Conservation (phyloP, 2,888 invertebrate genomes). For the Furcula furcula region DNA sequence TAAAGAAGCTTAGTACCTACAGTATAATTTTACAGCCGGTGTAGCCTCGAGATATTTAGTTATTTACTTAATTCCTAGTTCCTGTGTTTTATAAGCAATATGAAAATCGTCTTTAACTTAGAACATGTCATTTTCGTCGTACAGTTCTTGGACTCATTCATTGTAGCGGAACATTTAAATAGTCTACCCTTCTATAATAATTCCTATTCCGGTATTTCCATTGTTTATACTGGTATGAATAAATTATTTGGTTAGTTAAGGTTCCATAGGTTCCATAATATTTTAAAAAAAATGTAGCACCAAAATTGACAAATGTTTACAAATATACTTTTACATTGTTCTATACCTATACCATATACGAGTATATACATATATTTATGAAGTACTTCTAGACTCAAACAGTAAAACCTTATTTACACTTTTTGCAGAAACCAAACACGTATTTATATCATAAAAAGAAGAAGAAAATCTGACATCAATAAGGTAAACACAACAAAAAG, state of each 20-base stretch:
- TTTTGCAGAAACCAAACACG: not conserved
- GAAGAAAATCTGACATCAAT: not conserved
- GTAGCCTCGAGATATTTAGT: conserved; percentile 32
- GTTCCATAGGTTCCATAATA: too few relatives aligned
- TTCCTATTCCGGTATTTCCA: conserved; percentile 19
- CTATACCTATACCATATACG: too few relatives aligned
- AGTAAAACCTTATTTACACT: too few relatives aligned
- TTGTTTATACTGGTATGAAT: conserved; percentile 22
- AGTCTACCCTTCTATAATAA: conserved; percentile 24
- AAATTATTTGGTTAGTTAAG: conserved; percentile 23
- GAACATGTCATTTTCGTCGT: conserved; percentile 30
- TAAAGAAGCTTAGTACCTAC: conserved; percentile 15
- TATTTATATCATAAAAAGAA: not conserved
- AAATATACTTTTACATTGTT: too few relatives aligned
- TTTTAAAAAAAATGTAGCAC: too few relatives aligned
- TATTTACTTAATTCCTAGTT: conserved; percentile 39
- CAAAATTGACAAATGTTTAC: too few relatives aligned
- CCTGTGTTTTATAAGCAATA: conserved; percentile 38
- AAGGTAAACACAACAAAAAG: conserved; percentile 18
- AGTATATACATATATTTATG: too few relatives aligned
- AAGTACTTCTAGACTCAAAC: too few relatives aligned
- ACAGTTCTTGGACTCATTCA: conserved; percentile 29
- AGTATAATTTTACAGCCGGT: conserved; percentile 22
- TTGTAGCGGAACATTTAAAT: conserved; percentile 28
- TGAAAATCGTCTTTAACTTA: conserved; percentile 31